A percentile compares a stretch with the other conserved stretches of the same genome.
These are phyloP conservation scores for Temnothorax nylanderi DNA, from an alignment of 1,140 invertebrate species.

Conservation along the genomic window DNA sequence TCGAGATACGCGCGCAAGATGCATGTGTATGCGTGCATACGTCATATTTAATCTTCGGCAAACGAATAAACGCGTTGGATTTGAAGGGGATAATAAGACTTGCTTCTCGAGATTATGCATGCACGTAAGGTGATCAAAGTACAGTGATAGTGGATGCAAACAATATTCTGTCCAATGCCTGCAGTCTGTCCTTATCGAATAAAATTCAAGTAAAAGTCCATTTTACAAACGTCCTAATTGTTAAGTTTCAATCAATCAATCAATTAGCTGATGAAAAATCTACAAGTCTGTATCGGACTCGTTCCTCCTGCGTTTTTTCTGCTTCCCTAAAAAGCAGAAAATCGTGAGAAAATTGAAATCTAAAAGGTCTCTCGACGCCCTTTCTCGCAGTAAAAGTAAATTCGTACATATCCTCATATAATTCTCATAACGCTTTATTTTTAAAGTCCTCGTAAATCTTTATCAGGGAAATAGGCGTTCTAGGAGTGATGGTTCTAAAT, in stretches of 20 bases:
- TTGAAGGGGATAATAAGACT: not conserved
- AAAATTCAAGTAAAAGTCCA: not conserved
- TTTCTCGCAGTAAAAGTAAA: not conserved
- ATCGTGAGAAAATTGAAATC: too few relatives aligned
- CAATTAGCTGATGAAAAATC: too few relatives aligned
- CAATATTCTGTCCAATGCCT: not conserved
- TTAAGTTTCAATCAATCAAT: too few relatives aligned
- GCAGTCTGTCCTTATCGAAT: not conserved
- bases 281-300: too few relatives aligned
- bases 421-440: constrained; percentile 67
- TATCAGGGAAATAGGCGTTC: constrained; percentile 89
- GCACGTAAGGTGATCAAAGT: not conserved
- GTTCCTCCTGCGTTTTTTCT: too few relatives aligned
- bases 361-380: too few relatives aligned
- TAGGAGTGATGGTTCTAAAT: constrained; percentile 89
- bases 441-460: constrained; percentile 89
- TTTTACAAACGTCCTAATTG: too few relatives aligned
- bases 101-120: not conserved
- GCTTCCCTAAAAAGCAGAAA: too few relatives aligned
- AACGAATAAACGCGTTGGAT: not conserved
- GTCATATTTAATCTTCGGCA: not conserved
- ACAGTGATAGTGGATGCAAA: not conserved
- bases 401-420: not conserved
- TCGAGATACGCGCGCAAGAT: too few relatives aligned
- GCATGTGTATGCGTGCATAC: not conserved